Evolutionary conservation across 2,888 invertebrate genomes (phyloP).

Genomic region (Mantis religiosa): DNA sequence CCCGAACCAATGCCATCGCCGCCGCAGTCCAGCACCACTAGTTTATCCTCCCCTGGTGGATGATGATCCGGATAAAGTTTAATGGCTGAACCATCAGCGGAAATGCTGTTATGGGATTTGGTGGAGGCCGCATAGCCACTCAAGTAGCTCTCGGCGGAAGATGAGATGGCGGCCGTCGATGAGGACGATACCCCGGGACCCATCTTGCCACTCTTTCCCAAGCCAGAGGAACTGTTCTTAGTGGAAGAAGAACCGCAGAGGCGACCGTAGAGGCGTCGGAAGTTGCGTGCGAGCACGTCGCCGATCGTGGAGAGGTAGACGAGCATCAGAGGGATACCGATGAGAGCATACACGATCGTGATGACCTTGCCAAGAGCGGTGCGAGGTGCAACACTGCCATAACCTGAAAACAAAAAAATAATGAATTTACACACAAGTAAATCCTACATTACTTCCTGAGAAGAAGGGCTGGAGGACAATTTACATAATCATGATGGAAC

Average conservation of each 20-base stretch:
- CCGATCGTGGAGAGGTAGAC: constrained; percentile 85
- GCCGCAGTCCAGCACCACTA: constrained; percentile 43
- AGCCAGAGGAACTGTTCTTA: constrained; percentile 15
- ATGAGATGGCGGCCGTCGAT: not conserved
- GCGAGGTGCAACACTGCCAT: constrained; percentile 77
- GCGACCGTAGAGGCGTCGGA: constrained; percentile 66
- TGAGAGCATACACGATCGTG: constrained; percentile 78
- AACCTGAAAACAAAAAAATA: constrained; percentile 55
- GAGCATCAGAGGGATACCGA: constrained; percentile 84
- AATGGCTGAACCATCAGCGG: constrained; percentile 19
- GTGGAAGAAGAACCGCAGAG: constrained; percentile 41
- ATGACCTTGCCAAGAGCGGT: constrained; percentile 76
- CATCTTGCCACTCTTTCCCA: constrained; percentile 37
- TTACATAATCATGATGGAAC: too few species aligned
- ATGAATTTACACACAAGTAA: not conserved
- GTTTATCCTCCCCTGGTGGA: constrained; percentile 25
- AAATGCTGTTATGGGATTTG: constrained; percentile 27
- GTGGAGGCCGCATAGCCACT: constrained; percentile 17
- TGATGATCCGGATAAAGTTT: constrained; percentile 21
- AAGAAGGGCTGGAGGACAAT: too few species aligned
- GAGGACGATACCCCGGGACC: not conserved
- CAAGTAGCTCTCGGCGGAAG: constrained; percentile 14
- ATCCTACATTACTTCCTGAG: too few species aligned
- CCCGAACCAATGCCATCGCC: constrained; percentile 41
- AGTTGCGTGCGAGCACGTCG: constrained; percentile 74